A percentile compares a stretch with the other conserved stretches of the same genome.
Conservation (phyloP, 1,140 invertebrate species). For the Spodoptera litura region DNA sequence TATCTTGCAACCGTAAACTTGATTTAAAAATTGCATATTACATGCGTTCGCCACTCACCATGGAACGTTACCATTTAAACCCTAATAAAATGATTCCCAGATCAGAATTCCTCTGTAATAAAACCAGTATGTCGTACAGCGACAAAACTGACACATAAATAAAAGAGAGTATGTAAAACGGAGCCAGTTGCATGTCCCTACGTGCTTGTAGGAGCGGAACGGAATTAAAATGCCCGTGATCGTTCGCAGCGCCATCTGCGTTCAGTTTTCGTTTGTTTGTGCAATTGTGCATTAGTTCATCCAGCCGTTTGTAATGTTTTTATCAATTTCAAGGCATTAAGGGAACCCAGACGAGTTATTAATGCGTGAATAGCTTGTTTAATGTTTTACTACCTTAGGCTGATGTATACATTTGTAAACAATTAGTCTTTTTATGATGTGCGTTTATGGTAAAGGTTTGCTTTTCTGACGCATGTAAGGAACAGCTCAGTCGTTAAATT, state of each 20-base stretch:
- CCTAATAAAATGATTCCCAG: conserved; percentile 19
- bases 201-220: conserved; percentile 36
- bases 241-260: conserved; percentile 50
- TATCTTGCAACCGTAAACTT: no score
- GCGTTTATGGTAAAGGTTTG: no score
- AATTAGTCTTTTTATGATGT: background rate
- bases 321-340: conserved; percentile 45
- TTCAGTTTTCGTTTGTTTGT: conserved; percentile 52
- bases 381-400: background rate
- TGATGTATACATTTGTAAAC: conserved; percentile 2
- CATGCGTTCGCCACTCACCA: no score
- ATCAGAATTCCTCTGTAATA: conserved; percentile 25
- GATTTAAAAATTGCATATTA: no score
- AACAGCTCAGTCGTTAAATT: no score
- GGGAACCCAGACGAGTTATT: conserved; percentile 41
- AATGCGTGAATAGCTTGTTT: conserved; percentile 12
- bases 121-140: conserved; percentile 19
- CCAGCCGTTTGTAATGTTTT: conserved; percentile 44
- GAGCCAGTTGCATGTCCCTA: conserved; percentile 24
- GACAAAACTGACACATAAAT: conserved; percentile 38
- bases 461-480: no score
- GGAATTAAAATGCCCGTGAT: conserved; percentile 56
- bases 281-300: conserved; percentile 42
- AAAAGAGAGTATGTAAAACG: conserved; percentile 26
- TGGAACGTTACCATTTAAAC: background rate